These are phyloP conservation scores for Phengaris arion DNA, from an alignment of 2,888 invertebrate species.

Conservation along the genomic window DNA sequence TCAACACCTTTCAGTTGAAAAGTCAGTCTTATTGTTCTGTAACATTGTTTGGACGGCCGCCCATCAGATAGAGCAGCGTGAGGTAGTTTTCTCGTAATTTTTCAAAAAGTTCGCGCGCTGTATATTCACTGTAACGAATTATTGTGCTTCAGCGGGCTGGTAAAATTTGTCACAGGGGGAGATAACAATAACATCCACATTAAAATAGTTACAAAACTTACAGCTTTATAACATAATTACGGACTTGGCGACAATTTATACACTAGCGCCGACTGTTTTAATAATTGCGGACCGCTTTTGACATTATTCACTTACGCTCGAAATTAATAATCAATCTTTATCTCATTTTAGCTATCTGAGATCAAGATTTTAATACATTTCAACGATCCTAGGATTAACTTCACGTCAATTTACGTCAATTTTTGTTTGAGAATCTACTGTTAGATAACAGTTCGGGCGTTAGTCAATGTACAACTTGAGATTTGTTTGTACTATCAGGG, in stretches of 20 bases:
- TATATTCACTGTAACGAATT: neutral
- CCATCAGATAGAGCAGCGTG: constrained; percentile 10
- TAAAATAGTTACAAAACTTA: neutral
- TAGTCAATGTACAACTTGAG: constrained; percentile 16
- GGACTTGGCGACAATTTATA: neutral
- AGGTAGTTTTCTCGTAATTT: constrained; percentile 2
- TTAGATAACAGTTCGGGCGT: too few species aligned
- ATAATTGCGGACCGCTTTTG: neutral
- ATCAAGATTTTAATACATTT: too few species aligned
- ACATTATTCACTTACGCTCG: neutral
- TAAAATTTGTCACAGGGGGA: constrained; percentile 1
- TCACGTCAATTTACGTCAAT: too few species aligned
- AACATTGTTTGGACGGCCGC: neutral
- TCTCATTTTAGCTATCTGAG: too few species aligned
- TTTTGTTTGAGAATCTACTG: too few species aligned
- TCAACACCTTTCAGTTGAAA: neutral
- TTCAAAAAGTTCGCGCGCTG: neutral
- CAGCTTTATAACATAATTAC: neutral
- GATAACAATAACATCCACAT: neutral
- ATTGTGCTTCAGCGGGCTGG: neutral
- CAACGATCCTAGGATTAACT: too few species aligned
- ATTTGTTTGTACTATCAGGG: neutral
- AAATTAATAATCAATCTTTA: too few species aligned
- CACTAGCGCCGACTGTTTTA: neutral
- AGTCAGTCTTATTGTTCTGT: neutral